Conservation (phyloP, 1,140 invertebrate species). For the Drosophila pandora region DNA sequence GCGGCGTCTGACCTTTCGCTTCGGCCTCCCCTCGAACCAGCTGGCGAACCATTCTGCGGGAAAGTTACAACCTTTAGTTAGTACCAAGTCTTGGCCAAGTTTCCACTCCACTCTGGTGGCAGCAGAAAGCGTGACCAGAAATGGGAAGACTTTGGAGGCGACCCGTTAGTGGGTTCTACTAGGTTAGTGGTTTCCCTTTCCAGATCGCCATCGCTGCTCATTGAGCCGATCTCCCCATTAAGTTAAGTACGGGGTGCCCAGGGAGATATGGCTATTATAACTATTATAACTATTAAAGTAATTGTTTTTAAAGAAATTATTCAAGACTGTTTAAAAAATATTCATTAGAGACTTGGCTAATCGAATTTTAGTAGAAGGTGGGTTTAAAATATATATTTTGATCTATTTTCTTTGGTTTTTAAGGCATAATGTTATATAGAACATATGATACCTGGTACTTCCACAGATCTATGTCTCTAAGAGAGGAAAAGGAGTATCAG, state of each 20-base stretch:
- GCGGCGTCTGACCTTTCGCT: constrained; percentile 63
- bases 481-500: too few species aligned
- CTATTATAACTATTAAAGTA: too few species aligned
- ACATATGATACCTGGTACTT: too few species aligned
- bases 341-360: too few species aligned
- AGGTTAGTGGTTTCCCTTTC: not conserved
- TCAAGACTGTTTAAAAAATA: too few species aligned
- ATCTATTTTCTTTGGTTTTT: too few species aligned
- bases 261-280: not conserved
- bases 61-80: too few species aligned
- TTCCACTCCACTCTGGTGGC: not conserved
- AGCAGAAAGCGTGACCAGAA: constrained; percentile 42
- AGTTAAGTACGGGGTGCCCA: not conserved
- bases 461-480: too few species aligned
- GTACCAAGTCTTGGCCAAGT: not conserved
- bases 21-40: constrained; percentile 73
- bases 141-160: constrained; percentile 8
- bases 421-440: too few species aligned
- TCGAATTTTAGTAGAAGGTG: too few species aligned
- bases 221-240: constrained; percentile 38
- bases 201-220: constrained; percentile 11
- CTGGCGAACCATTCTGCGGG: constrained; percentile 72
- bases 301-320: too few species aligned
- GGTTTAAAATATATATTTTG: too few species aligned
- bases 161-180: constrained; percentile 30